Evolutionary conservation across 1,140 invertebrate species (phyloP), one percentile per base, ranked within the genome.

Genomic region (Anagrus nilaparvatae): DNA sequence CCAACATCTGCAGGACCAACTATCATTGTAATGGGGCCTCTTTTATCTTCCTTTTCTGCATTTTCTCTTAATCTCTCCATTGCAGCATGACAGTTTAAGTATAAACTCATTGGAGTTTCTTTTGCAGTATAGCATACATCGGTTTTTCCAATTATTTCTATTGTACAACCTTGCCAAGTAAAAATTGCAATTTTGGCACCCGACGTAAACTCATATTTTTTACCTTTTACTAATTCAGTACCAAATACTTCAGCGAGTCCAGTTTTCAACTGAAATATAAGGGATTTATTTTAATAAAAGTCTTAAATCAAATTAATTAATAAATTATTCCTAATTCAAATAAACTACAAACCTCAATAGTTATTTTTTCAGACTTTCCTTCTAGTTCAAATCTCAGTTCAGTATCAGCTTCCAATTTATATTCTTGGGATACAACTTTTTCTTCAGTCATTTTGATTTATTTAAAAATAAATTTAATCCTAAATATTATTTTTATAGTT

Each of bases 241-340:
- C 96, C 96, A 72, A 98, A 99, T 32, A 98, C 76, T 74, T 99
- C 96, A 0, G 90, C 94, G 48, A 84, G 74, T 7, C 94, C 95
- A 58, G 67, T 79, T 57, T 86, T 81, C 12, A 96, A 65, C 84
- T 93, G 49, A 48, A 54, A 56, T 36, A 27, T 32, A 51, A 31
- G 27, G 13, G 38, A 37, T 23, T 10, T 34, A 28, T 23, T 32
- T 12, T 18, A 32, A 19, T 38, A 39, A 43, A 48, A 30, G 25
- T 14, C 10, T 33, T 5, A 32, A 10, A 13, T 34, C 35, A 0
- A 17, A 20, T n/a, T 34, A 6, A 31, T 18, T 37, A 8, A 19
- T 7, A 12, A 9, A 16, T 32, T n/a, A 46, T 28, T 21, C 21
- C 17, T 5, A 0, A 40, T n/a, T n/a, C n/a, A n/a, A n/a, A n/a